Evolutionary conservation across 2,888 invertebrate species (phyloP), one percentile per base, ranked within the genome.

Genomic region (Napeogenes sylphis): DNA sequence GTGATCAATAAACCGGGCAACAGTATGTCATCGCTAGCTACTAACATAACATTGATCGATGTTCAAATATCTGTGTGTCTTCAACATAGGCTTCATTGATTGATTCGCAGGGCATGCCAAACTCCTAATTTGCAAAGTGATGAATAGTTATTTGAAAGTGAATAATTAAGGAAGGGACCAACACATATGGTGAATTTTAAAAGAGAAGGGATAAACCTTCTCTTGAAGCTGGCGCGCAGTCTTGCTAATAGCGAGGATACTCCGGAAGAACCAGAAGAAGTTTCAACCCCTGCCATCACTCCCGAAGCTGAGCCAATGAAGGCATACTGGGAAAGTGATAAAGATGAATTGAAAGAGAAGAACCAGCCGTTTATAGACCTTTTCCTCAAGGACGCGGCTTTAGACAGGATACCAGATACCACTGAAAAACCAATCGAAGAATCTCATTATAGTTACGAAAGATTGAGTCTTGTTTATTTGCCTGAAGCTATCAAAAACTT

Each of bases 101-200:
- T 89, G 83, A 88, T 90, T 90, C 90, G 77, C 91, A 91, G 91
- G 91, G 85, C 83, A 88, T 88, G 84, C 77, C 80, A 84, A 87
- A 79, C 87, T 77, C 73, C 83, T 85, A 81, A 77, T 80, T 79
- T 79, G 77, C 79, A 82, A 83, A 80, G 81, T 79, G 82, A 85
- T 86, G 82, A 82, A 72, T 83, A 76, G 73, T 79, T 76, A 82
- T 79, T 84, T 79, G 79, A 84, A 84, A 83, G 84, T 78, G 80
- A 84, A 81, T 79, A 75, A 80, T 77, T 79, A 79, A 79, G 75
- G 73, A 76, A 75, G 72, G 75, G 77, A 68, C 80, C 77, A 76
- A 82, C 78, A 86, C 89, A 81, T 89, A 90, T 90, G 90, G 84
- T 87, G 83, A 81, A 84, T 82, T 74, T 80, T 79, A 79, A 80